phyloP scores from a whole-genome alignment of 2,888 invertebrate genomes.

The Catocala nupta region DNA sequence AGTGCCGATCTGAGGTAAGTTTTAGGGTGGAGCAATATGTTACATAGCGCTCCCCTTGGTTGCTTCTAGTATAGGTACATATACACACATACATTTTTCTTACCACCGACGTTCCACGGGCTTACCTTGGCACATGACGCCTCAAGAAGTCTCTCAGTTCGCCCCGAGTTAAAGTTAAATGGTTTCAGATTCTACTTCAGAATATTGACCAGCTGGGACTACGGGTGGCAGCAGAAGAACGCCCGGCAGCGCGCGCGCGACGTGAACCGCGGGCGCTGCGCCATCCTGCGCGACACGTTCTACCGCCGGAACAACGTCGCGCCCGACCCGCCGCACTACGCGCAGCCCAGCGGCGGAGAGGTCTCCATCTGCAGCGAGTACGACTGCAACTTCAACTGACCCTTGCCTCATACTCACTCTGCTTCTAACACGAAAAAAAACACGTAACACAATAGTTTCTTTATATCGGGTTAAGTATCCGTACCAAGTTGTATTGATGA shows the following conservation, averaged over 20 bases:
- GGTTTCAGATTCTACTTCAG: slow-evolving; percentile 82
- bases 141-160: no score
- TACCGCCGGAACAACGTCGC: slow-evolving; percentile 86
- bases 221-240: slow-evolving; percentile 88
- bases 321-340: slow-evolving; percentile 86
- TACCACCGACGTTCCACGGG: no score
- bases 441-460: no score
- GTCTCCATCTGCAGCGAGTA: slow-evolving; percentile 78
- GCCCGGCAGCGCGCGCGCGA: slow-evolving; percentile 67
- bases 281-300: slow-evolving; percentile 85
- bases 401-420: neutral
- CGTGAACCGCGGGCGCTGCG: slow-evolving; percentile 80
- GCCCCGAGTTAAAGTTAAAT: neutral
- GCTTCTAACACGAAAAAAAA: no score
- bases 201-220: slow-evolving; percentile 82
- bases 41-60: no score
- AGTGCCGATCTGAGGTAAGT: no score
- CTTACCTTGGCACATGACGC: no score
- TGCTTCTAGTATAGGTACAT: no score
- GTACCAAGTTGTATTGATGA: no score
- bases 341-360: slow-evolving; percentile 77
- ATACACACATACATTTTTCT: no score
- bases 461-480: no score
- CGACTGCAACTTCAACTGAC: slow-evolving; percentile 64
- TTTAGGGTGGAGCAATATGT: no score